Evolutionary conservation across 2,797 vertebrate genomes (phyloP).

Genomic region (Linurgus olivaceus): DNA sequence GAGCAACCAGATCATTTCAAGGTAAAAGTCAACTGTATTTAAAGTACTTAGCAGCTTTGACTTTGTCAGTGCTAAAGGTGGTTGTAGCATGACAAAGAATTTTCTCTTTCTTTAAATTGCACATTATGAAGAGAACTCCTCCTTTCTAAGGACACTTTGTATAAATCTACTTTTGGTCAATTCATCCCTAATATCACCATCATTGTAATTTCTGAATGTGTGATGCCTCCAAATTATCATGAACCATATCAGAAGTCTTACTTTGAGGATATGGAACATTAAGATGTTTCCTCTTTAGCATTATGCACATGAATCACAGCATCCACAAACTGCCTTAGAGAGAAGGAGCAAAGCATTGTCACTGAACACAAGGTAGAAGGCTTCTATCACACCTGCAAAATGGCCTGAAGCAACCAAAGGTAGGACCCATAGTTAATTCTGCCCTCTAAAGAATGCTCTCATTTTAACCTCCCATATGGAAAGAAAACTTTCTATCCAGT

Average conservation of each 20-base stretch:
- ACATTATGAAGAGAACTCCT: not conserved
- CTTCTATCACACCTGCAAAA: slow-evolving; percentile 44
- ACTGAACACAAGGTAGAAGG: not conserved
- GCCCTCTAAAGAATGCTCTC: not conserved
- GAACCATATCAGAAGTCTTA: not conserved
- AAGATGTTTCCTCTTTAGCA: not conserved
- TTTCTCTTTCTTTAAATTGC: not conserved
- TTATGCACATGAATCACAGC: not conserved
- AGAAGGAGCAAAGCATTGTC: not conserved
- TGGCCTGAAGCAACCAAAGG: not conserved
- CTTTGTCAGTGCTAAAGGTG: not conserved
- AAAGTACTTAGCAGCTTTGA: not conserved
- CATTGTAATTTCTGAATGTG: not conserved
- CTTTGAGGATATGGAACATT: not conserved
- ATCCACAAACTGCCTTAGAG: not conserved
- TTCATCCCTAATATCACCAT: not conserved
- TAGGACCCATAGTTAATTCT: not conserved
- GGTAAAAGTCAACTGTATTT: not conserved
- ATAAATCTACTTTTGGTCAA: not conserved
- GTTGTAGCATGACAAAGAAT: not conserved
- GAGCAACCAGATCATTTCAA: not conserved
- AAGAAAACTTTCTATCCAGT: not conserved
- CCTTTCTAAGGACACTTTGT: slow-evolving; percentile 8
- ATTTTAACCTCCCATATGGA: not conserved
- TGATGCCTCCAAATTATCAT: not conserved